A percentile compares a stretch with the other conserved stretches of the same genome.
Evolutionary conservation across 2,113 vertebrate genomes (phyloP).

Genomic region (Theristicus caerulescens): DNA sequence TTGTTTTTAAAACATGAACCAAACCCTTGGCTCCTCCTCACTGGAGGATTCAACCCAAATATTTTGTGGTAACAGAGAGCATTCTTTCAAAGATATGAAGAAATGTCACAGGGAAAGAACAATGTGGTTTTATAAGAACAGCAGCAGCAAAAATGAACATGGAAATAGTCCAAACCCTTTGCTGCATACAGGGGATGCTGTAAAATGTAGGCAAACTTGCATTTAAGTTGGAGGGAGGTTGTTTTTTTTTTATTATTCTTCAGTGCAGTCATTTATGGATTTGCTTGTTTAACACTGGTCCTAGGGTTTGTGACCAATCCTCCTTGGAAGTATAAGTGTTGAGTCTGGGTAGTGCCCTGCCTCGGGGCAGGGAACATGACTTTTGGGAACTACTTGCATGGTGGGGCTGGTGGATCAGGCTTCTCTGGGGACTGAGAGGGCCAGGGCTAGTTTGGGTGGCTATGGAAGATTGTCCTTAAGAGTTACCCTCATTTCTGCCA

Average conservation of each 20-base stretch:
- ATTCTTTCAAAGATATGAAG: conserved; percentile 6
- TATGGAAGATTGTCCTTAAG: background rate
- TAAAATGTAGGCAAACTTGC: background rate
- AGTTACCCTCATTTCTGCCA: background rate
- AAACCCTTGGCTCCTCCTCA: background rate
- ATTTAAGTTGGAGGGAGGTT: background rate
- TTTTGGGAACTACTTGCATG: background rate
- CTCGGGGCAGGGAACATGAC: accelerated
- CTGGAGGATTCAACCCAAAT: conserved; percentile 1
- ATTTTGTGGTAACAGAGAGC: background rate
- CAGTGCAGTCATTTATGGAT: background rate
- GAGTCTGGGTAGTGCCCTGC: background rate
- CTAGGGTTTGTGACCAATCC: background rate
- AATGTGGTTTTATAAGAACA: background rate
- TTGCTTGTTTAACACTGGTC: background rate
- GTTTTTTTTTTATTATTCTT: background rate
- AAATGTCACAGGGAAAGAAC: background rate
- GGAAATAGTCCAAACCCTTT: background rate
- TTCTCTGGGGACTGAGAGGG: background rate
- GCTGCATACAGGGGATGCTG: background rate
- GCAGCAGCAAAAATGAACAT: background rate
- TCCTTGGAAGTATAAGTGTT: background rate
- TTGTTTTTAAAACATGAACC: background rate
- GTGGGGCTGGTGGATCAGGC: background rate
- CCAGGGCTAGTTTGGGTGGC: background rate